These are phyloP conservation scores for Sebastolobus alascanus DNA, from an alignment of 2,797 vertebrate genomes.

Conservation along the genomic window DNA sequence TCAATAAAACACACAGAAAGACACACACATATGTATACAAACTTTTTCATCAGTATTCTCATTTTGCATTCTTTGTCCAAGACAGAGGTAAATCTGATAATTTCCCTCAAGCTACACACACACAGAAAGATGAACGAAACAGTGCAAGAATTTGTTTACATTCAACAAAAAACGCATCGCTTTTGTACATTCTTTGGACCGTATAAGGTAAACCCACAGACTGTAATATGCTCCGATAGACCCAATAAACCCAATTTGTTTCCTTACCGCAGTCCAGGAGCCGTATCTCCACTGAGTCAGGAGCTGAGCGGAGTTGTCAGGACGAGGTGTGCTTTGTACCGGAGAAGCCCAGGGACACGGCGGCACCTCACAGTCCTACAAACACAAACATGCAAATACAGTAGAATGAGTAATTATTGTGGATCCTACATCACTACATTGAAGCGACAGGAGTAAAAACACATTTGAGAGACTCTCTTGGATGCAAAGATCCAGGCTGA, in stretches of 20 bases:
- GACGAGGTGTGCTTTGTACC: constrained; percentile 84
- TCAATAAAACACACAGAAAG: constrained; percentile 18
- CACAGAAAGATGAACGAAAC: constrained; percentile 16
- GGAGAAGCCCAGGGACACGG: constrained; percentile 84
- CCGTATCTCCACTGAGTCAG: constrained; percentile 94
- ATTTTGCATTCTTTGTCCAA: constrained; percentile 34
- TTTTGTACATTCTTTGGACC: constrained; percentile 30
- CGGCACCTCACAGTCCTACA: constrained; percentile 90
- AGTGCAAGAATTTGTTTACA: constrained; percentile 18
- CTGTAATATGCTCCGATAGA: constrained; percentile 11
- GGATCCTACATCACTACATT: not conserved
- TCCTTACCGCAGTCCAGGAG: constrained; percentile 95
- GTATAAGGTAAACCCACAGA: constrained; percentile 18
- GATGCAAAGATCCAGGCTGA: constrained; percentile 1
- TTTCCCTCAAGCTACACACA: constrained; percentile 20
- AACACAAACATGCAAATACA: constrained; percentile 23
- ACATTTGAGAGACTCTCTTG: not conserved
- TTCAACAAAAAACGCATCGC: constrained; percentile 9
- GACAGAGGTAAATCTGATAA: constrained; percentile 15
- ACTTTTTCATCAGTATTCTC: constrained; percentile 29
- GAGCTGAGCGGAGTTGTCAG: constrained; percentile 81
- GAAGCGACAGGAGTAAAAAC: not conserved
- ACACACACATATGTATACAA: constrained; percentile 12
- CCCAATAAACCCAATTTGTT: constrained; percentile 26
- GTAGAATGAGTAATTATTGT: not conserved